A percentile compares a stretch with the other conserved stretches of the same genome.
These are phyloP conservation scores for Chromoteleia sp. DNA, from an alignment of 2,888 invertebrate genomes.

Conservation along the genomic window DNA sequence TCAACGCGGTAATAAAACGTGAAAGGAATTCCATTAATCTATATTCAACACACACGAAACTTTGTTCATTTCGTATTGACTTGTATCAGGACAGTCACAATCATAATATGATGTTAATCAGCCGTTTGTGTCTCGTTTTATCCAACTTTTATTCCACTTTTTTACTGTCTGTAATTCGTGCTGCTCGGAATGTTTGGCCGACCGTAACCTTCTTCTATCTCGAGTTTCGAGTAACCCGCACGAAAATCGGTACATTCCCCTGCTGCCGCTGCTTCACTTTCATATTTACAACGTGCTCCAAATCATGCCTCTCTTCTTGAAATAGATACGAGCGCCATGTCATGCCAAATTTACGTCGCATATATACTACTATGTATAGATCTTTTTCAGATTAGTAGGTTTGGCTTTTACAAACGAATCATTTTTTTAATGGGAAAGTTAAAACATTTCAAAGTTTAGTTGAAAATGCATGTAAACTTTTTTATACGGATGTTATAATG, in stretches of 20 bases:
- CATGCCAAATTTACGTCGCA: constrained; percentile 63
- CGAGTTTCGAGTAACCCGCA: neutral
- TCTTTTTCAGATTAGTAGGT: constrained; percentile 42
- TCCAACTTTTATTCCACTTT: constrained; percentile 35
- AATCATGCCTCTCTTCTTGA: constrained; percentile 55
- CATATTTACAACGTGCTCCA: constrained; percentile 63
- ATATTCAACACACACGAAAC: neutral
- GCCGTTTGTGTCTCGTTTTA: constrained; percentile 31
- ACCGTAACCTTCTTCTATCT: constrained; percentile 59
- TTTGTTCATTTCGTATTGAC: neutral
- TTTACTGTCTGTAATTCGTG: constrained; percentile 40
- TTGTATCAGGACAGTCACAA: constrained; percentile 12
- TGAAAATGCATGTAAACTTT: too few relatives aligned
- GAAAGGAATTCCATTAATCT: too few relatives aligned
- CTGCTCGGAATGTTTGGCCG: constrained; percentile 38
- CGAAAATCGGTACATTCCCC: constrained; percentile 54
- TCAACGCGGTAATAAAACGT: too few relatives aligned
- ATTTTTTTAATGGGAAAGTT: constrained; percentile 21
- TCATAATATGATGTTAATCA: constrained; percentile 35
- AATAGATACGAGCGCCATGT: constrained; percentile 59
- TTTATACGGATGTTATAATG: too few relatives aligned
- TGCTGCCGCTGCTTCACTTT: constrained; percentile 40
- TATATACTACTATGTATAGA: constrained; percentile 18
- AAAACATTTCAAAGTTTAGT: constrained; percentile 9
- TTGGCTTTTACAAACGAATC: constrained; percentile 27